Base-by-base conservation (phyloP, 1,140 invertebrate species). In the Paracyclopina nana region DNA sequence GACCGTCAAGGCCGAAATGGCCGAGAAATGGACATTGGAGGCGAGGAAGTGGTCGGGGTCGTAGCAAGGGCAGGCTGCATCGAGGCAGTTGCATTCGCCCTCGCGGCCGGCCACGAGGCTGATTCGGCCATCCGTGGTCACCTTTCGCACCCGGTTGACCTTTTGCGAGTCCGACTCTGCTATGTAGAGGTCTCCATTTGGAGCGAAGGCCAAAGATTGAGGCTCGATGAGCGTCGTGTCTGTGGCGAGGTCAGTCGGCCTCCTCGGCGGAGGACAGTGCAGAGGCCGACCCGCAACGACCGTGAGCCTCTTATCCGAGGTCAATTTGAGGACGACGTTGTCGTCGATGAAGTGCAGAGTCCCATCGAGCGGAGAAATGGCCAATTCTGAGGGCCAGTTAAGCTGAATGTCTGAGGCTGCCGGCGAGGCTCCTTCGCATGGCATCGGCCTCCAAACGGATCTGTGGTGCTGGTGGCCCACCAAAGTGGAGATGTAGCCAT, bases 301-400 rank as follows among this genome's bases (percentile, higher is more conserved):
- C 57, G 88, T 84, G 0, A 95, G 78, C 28, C 85, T 70, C 31
- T 81, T 80, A 60, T 94, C 87, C 0, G 80, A 76, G 2, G 87
- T 88, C 62, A 96, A 68, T 59, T 88, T 82, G 0, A 94, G 67
- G 24, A 88, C 57, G 2, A 95, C 74, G 53, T 86, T 75, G 60
- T 95, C 87, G 60, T 97, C 92, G 43, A 96, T 82, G 57, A 96
- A 91, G 61, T 95, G 85, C 1, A 97, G 66, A 0, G 82, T 80
- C 29, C 86, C 85, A 63, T 97, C 91, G 4, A 96, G 63, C 1
- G 90, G 88, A 61, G 86, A 94, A 9, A 96, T 67, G 0, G 86
- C 79, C 29, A 97, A 64, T 18, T 85, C 84, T 12, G 87, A 92
- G 1, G 92, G 92, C 91, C 91, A 96, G 61, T 91, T 82, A 8